Evolutionary conservation across 2,113 vertebrate species (phyloP).

Genomic region (Mesocricetus auratus): DNA sequence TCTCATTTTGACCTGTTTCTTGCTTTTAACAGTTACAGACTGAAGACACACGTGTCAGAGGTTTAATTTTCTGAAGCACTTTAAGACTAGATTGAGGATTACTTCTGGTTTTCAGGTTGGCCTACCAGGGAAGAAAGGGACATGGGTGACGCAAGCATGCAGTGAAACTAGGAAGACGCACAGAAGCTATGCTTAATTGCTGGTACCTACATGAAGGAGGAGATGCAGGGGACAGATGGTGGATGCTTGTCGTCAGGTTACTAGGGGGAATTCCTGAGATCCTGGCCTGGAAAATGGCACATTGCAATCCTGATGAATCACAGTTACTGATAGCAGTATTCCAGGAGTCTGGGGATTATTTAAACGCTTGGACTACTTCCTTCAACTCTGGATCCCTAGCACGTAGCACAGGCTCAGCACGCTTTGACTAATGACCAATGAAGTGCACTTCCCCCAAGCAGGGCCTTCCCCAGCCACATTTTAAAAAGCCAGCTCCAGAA

Average conservation of each 20-base stretch:
- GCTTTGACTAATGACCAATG: neutral
- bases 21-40: neutral
- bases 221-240: neutral
- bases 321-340: neutral
- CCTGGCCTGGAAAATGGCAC: neutral
- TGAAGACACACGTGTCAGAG: neutral
- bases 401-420: neutral
- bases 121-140: neutral
- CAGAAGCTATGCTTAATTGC: slow-evolving; percentile 16
- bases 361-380: neutral
- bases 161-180: neutral
- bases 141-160: slow-evolving; percentile 26
- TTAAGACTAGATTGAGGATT: neutral
- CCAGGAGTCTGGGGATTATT: neutral
- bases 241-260: neutral
- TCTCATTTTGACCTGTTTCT: neutral
- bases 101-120: neutral
- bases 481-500: neutral
- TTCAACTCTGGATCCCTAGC: neutral
- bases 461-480: neutral
- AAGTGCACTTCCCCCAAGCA: neutral
- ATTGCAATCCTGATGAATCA: neutral
- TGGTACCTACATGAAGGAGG: neutral
- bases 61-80: neutral
- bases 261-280: slow-evolving; percentile 18